Evolutionary conservation across 2,797 vertebrate genomes (phyloP).

Genomic region (Enteromius thamalakanensis): DNA sequence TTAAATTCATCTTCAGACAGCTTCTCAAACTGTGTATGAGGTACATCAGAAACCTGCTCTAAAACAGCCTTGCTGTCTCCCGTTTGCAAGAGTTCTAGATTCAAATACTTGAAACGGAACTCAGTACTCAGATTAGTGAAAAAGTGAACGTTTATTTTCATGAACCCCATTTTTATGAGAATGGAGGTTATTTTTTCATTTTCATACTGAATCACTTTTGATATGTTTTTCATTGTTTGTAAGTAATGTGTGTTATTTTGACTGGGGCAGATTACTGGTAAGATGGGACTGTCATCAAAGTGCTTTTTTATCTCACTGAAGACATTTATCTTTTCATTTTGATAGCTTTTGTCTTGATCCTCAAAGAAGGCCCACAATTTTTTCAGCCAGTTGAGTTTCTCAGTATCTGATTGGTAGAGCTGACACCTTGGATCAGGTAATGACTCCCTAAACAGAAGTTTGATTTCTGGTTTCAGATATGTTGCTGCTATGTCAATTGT

Average conservation of each 20-base stretch:
- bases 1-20: constrained; percentile 61
- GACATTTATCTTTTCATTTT: neutral
- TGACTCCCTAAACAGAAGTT: constrained; percentile 58
- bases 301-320: constrained; percentile 63
- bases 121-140: rapidly evolving
- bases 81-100: constrained; percentile 63
- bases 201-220: constrained; percentile 59
- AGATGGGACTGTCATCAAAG: constrained; percentile 67
- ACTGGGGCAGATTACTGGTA: constrained; percentile 71
- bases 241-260: constrained; percentile 64
- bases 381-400: constrained; percentile 64
- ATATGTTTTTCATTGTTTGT: constrained; percentile 64
- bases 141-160: constrained; percentile 57
- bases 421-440: constrained; percentile 52
- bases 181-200: constrained; percentile 36
- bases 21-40: constrained; percentile 61
- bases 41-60: constrained; percentile 58
- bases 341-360: constrained; percentile 36
- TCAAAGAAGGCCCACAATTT: constrained; percentile 68
- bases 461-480: constrained; percentile 64
- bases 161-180: constrained; percentile 74
- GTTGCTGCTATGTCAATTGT: constrained; percentile 62
- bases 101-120: rapidly evolving
- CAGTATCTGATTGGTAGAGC: constrained; percentile 58
- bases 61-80: constrained; percentile 67